phyloP scores from a whole-genome alignment of 1,140 invertebrate genomes.

The Hesperophylax magnus region DNA sequence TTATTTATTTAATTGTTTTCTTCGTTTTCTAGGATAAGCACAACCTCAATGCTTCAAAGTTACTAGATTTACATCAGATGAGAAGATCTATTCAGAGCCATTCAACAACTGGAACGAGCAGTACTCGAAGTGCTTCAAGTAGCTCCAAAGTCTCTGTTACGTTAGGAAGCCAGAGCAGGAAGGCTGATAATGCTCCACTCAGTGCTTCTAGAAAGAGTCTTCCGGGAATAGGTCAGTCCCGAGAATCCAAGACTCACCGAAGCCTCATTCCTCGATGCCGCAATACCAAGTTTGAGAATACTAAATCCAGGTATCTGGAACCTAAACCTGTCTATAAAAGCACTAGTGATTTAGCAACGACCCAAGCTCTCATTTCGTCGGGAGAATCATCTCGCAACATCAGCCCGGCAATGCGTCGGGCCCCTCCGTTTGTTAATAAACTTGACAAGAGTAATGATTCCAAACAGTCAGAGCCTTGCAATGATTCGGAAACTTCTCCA shows the following conservation, averaged over 20 bases:
- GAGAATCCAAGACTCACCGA: constrained; percentile 1
- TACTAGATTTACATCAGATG: constrained; percentile 4
- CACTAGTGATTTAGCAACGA: constrained; percentile 23
- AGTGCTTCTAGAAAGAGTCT: neutral
- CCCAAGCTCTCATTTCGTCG: neutral
- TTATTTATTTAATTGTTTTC: neutral
- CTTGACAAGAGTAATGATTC: constrained; percentile 6
- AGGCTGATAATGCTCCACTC: neutral
- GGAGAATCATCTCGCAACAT: constrained; percentile 24
- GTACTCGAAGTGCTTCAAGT: constrained; percentile 18
- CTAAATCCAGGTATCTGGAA: constrained; percentile 21
- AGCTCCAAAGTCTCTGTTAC: constrained; percentile 18
- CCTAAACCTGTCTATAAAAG: constrained; percentile 15
- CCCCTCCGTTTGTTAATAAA: constrained; percentile 14
- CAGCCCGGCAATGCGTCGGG: constrained; percentile 9
- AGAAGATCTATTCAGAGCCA: constrained; percentile 29
- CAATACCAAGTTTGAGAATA: constrained; percentile 26
- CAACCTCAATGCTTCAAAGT: neutral
- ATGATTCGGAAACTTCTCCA: constrained; percentile 1
- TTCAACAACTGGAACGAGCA: constrained; percentile 18
- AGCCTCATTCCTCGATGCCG: constrained; percentile 35
- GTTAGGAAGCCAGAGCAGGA: neutral
- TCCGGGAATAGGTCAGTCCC: neutral
- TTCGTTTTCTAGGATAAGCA: neutral
- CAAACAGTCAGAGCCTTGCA: neutral